Conservation (phyloP, 2,888 invertebrate genomes). For the Diadromus collaris region DNA sequence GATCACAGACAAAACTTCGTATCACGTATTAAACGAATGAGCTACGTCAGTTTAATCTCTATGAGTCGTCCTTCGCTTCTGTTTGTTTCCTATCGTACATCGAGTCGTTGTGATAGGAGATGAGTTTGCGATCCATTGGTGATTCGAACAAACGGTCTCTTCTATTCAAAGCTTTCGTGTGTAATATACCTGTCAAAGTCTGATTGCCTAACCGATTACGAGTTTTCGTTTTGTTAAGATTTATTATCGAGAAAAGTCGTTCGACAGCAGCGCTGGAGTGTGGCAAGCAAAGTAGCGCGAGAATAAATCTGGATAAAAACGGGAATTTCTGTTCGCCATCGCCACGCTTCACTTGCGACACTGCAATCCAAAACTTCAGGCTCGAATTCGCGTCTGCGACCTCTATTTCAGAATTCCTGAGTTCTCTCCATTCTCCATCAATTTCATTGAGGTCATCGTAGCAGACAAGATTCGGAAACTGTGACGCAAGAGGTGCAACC, state of each 20-base stretch:
- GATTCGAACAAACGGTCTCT: neutral
- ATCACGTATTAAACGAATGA: neutral
- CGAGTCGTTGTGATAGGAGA: conserved; percentile 10
- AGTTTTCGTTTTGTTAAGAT: conserved; percentile 16
- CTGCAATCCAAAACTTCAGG: conserved; percentile 24
- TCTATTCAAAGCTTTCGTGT: conserved; percentile 10
- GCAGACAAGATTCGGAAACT: conserved; percentile 28
- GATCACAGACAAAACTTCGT: neutral
- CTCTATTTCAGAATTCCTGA: conserved; percentile 10
- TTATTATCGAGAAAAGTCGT: neutral
- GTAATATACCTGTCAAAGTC: conserved; percentile 23
- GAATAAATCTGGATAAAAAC: conserved; percentile 12
- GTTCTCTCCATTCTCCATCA: conserved; percentile 36
- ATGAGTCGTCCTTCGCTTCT: neutral
- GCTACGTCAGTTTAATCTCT: neutral
- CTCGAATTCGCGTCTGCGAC: conserved; percentile 5
- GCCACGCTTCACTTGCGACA: conserved; percentile 2
- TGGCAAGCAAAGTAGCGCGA: conserved; percentile 8
- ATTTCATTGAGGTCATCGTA: conserved; percentile 26
- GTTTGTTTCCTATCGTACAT: conserved; percentile 2
- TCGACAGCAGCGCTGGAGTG: conserved; percentile 25
- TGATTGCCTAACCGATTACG: conserved; percentile 15
- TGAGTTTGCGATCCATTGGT: neutral
- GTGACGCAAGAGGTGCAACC: conserved; percentile 34
- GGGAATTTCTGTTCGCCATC: conserved; percentile 10